A percentile compares a stretch with the other conserved stretches of the same genome.
phyloP scores from a whole-genome alignment of 2,113 vertebrate species.

The Perognathus longimembris region DNA sequence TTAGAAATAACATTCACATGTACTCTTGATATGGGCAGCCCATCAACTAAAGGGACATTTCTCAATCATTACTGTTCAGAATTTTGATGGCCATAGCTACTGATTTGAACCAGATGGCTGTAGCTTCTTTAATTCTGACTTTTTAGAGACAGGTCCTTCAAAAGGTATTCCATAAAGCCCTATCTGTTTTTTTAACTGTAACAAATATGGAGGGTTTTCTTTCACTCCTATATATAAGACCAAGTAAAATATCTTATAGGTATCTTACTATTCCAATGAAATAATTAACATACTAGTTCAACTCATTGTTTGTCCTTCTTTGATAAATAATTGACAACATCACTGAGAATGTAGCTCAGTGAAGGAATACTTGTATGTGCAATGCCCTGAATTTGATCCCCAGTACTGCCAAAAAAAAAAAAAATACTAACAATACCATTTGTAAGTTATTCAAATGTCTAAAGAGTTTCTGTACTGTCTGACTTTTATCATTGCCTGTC shows the following conservation, averaged over 20 bases:
- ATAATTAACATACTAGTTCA: background rate
- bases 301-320: background rate
- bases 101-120: too few relatives aligned
- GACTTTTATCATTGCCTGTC: background rate
- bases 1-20: conserved; percentile 15
- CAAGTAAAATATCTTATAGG: background rate
- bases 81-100: background rate
- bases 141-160: background rate
- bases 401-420: background rate
- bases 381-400: background rate
- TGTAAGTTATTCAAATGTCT: background rate
- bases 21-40: background rate
- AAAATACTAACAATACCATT: background rate
- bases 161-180: conserved; percentile 28
- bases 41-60: background rate
- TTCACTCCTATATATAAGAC: background rate
- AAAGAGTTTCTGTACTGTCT: background rate
- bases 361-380: background rate
- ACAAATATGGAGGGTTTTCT: background rate
- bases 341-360: background rate
- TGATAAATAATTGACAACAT: background rate
- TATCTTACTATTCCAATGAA: background rate
- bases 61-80: background rate
- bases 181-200: background rate
- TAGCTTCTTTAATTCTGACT: background rate